Conservation (phyloP, 2,888 invertebrate genomes). For the Pristionchus japonicus region DNA sequence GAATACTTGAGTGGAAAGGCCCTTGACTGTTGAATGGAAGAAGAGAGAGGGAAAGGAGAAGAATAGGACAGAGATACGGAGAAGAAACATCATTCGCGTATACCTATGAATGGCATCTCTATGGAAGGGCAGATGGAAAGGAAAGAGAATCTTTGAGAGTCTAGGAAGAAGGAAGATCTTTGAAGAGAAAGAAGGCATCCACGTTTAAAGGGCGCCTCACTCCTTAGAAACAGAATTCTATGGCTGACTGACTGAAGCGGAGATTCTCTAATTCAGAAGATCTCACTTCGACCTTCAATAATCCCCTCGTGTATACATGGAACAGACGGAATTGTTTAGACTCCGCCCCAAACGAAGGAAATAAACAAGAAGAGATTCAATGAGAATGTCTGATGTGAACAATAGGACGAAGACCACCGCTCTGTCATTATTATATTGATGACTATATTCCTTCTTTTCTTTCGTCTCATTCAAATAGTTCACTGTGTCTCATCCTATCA, state of each 20-base stretch:
- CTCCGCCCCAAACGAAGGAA: neutral
- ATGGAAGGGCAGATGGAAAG: neutral
- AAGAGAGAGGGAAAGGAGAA: neutral
- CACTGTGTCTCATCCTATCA: too few species aligned
- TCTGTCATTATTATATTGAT: neutral
- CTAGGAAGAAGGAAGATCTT: too few species aligned
- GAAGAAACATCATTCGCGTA: neutral
- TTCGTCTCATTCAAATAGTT: too few species aligned
- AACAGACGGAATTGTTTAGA: neutral
- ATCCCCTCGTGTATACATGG: neutral
- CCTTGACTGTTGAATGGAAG: slow-evolving; percentile 25
- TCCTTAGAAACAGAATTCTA: too few species aligned
- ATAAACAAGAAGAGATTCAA: neutral
- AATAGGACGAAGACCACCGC: neutral
- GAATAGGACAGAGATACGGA: neutral
- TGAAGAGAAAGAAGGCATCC: too few species aligned
- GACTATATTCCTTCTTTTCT: too few species aligned
- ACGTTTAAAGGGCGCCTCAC: too few species aligned
- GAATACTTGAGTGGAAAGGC: slow-evolving; percentile 20
- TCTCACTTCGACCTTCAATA: neutral
- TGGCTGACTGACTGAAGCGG: neutral
- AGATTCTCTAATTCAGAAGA: neutral
- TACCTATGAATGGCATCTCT: neutral
- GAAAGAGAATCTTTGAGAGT: too few species aligned
- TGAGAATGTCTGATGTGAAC: too few species aligned